Evolutionary conservation across 2,888 invertebrate genomes (phyloP).

Genomic region (Aelia acuminata): DNA sequence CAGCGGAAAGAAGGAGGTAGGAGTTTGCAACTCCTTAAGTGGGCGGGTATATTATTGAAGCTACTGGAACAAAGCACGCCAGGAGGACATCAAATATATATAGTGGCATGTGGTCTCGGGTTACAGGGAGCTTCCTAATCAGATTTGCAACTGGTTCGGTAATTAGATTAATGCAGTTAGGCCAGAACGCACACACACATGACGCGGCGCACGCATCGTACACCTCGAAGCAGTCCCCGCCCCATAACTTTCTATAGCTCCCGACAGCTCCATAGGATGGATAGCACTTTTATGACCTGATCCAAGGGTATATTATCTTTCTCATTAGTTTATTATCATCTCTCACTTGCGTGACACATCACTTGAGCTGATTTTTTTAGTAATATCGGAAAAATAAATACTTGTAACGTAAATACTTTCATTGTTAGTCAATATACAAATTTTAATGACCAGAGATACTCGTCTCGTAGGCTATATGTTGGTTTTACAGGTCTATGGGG

Average conservation of each 20-base stretch:
- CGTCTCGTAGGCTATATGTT: no score
- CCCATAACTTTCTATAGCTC: neutral
- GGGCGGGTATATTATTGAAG: constrained; percentile 53
- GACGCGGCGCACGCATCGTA: constrained; percentile 31
- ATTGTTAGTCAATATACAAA: no score
- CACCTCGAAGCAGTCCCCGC: neutral
- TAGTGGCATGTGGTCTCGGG: constrained; percentile 52
- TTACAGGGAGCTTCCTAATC: constrained; percentile 53
- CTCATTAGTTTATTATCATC: constrained; percentile 23
- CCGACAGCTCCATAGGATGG: constrained; percentile 18
- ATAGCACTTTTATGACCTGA: constrained; percentile 8
- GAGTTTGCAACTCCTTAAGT: constrained; percentile 36
- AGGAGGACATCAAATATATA: constrained; percentile 53
- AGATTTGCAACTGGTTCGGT: constrained; percentile 52
- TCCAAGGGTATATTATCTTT: neutral
- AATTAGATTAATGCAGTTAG: constrained; percentile 56
- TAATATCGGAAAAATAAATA: neutral
- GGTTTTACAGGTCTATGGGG: no score
- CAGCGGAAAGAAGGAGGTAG: neutral
- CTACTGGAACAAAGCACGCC: constrained; percentile 50
- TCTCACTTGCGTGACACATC: neutral
- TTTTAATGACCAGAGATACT: no score
- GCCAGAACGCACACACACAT: constrained; percentile 25
- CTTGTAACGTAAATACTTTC: no score
- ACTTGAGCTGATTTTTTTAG: neutral